phyloP scores from a whole-genome alignment of 1,140 invertebrate genomes.

The Hyphantria cunea region DNA sequence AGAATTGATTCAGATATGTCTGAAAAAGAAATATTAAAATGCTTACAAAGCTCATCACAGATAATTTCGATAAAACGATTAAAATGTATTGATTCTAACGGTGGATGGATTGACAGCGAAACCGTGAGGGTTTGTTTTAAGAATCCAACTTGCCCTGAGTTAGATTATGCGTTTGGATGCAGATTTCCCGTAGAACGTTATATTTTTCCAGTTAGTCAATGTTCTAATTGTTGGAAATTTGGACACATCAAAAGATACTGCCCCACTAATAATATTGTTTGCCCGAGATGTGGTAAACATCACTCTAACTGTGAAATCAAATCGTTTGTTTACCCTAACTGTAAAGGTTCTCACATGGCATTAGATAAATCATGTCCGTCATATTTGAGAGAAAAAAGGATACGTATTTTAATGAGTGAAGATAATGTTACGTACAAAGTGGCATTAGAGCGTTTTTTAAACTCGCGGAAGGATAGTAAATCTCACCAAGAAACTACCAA shows the following conservation, averaged over 20 bases:
- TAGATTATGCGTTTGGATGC: background rate
- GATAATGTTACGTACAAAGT: slow-evolving; percentile 27
- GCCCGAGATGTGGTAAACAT: slow-evolving; percentile 36
- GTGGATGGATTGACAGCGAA: background rate
- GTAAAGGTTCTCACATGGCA: slow-evolving; percentile 35
- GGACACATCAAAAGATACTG: slow-evolving; percentile 26
- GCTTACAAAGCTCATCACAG: background rate
- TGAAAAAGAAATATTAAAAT: background rate
- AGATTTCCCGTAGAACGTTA: slow-evolving; percentile 23
- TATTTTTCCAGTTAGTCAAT: slow-evolving; percentile 28
- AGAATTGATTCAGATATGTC: background rate
- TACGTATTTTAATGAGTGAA: slow-evolving; percentile 30
- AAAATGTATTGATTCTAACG: background rate
- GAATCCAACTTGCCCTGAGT: background rate
- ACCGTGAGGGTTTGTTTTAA: background rate
- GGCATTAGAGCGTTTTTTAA: background rate
- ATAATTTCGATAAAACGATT: background rate
- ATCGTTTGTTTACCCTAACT: slow-evolving; percentile 33
- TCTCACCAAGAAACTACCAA: too few species aligned
- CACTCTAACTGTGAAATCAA: slow-evolving; percentile 34
- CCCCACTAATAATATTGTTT: slow-evolving; percentile 28
- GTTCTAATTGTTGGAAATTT: slow-evolving; percentile 28
- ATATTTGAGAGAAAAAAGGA: slow-evolving; percentile 31
- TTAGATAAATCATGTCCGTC: slow-evolving; percentile 25
- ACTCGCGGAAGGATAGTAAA: too few species aligned